Conservation (phyloP, 1,140 invertebrate genomes). For the Stegodyphus mimosarum region DNA sequence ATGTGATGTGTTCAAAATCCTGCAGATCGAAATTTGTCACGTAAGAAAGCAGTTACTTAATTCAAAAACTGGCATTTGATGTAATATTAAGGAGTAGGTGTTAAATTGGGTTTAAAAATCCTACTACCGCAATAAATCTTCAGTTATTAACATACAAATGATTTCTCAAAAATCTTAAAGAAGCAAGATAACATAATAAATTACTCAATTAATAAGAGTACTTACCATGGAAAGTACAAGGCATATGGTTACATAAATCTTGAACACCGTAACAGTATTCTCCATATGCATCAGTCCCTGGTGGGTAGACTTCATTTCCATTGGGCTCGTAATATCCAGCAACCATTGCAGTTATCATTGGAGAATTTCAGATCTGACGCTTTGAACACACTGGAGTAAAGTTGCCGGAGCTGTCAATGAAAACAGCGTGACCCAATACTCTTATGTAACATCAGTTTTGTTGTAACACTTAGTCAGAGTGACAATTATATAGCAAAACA, state of each 20-base stretch:
- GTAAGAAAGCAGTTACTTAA: no score
- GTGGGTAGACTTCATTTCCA: constrained; percentile 55
- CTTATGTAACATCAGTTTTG: constrained; percentile 5
- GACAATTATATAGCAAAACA: background rate
- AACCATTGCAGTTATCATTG: constrained; percentile 60
- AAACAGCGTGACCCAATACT: constrained; percentile 25
- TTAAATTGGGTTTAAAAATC: no score
- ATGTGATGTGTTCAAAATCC: no score
- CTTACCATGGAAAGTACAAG: constrained; percentile 57
- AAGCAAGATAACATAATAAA: background rate
- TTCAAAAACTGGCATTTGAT: no score
- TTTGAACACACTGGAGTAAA: constrained; percentile 7
- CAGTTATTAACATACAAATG: no score
- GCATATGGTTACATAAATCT: constrained; percentile 56
- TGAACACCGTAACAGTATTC: constrained; percentile 57
- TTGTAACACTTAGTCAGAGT: background rate
- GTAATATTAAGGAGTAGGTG: no score
- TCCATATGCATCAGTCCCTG: constrained; percentile 54
- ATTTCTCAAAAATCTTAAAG: background rate
- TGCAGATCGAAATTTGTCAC: no score
- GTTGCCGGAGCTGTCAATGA: constrained; percentile 23
- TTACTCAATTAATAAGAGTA: background rate
- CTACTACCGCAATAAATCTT: no score
- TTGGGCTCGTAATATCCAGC: constrained; percentile 57
- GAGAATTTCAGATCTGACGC: constrained; percentile 46